phyloP scores from a whole-genome alignment of 2,797 vertebrate genomes.

The Mastacembelus armatus region DNA sequence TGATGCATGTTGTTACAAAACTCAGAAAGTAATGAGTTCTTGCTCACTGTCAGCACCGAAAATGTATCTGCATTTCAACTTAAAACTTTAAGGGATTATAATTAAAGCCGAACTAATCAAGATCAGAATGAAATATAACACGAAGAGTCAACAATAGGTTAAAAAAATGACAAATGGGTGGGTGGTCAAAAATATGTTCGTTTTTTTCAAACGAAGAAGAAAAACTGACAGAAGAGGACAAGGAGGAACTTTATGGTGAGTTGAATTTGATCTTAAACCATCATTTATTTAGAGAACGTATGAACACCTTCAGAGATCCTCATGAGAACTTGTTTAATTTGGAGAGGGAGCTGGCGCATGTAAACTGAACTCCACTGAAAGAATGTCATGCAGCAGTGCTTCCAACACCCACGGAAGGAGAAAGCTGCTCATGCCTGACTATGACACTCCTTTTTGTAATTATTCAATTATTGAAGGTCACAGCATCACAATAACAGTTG shows the following conservation, averaged over 20 bases:
- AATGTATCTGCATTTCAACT: neutral
- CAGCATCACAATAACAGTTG: conserved; percentile 64
- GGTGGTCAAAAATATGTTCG: neutral
- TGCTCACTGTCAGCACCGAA: no score
- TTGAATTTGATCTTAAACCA: neutral
- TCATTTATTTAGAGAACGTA: neutral
- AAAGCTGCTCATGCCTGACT: conserved; percentile 36
- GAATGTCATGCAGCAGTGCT: conserved; percentile 48
- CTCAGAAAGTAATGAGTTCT: neutral
- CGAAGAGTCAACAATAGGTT: neutral
- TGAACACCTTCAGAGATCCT: neutral
- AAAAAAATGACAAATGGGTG: neutral
- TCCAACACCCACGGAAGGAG: conserved; percentile 61
- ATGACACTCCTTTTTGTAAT: conserved; percentile 60
- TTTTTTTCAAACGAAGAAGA: neutral
- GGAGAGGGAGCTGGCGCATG: neutral
- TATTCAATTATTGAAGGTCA: conserved; percentile 75
- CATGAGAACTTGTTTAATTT: neutral
- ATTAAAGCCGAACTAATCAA: neutral
- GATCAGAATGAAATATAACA: neutral
- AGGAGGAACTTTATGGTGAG: neutral
- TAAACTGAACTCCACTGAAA: conserved; percentile 38
- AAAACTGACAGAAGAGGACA: neutral
- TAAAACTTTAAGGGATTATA: neutral
- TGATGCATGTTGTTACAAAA: no score